Conservation (phyloP, 2,113 vertebrate genomes). For the Tichodroma muraria region DNA sequence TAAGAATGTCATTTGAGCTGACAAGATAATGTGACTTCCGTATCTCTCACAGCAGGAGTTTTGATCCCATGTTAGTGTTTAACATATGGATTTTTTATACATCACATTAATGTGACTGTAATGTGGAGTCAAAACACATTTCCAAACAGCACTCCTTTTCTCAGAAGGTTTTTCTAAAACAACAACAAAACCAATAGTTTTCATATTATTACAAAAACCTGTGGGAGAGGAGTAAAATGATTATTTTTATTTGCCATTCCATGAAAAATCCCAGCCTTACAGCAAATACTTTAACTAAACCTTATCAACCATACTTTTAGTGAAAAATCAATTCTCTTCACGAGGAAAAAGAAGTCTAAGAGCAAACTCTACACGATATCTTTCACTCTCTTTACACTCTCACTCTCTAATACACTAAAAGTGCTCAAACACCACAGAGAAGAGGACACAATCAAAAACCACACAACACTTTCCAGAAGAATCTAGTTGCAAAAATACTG, state of each 20-base stretch:
- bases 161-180: neutral
- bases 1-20: conserved; percentile 43
- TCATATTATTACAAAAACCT: neutral
- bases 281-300: neutral
- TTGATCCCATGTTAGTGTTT: conserved; percentile 4
- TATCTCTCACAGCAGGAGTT: neutral
- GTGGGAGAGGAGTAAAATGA: neutral
- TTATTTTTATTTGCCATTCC: neutral
- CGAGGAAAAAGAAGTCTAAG: neutral
- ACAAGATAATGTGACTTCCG: conserved; percentile 29
- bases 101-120: neutral
- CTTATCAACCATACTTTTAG: neutral
- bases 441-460: neutral
- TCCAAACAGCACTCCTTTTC: neutral
- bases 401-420: neutral
- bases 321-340: neutral
- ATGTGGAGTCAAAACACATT: neutral
- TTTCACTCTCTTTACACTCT: neutral
- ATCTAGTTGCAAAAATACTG: neutral
- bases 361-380: neutral
- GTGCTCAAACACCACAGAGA: neutral
- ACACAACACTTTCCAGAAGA: neutral
- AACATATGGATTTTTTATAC: neutral
- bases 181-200: neutral
- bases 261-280: neutral